These are phyloP conservation scores for Syncerus caffer DNA, from an alignment of 2,797 vertebrate genomes.

Conservation along the genomic window DNA sequence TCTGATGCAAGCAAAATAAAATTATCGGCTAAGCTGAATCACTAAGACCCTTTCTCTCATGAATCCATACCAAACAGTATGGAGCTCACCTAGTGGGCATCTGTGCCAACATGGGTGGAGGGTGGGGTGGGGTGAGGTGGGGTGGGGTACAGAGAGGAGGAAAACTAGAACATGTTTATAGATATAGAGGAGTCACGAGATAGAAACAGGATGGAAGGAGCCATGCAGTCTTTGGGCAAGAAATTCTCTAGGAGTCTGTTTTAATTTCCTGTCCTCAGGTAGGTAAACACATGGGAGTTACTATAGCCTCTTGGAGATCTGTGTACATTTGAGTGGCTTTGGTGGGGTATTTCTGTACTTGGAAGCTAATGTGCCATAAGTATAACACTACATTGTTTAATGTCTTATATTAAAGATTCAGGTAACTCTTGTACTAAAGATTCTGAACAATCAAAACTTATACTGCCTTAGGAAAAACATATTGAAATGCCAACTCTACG, in stretches of 20 bases:
- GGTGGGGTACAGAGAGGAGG: not conserved
- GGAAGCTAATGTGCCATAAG: not conserved
- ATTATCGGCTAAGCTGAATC: not conserved
- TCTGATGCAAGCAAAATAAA: not conserved
- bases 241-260: not conserved
- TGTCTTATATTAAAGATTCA: not conserved
- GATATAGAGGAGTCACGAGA: not conserved
- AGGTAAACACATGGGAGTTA: not conserved
- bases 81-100: accelerated
- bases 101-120: not conserved
- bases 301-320: not conserved
- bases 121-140: accelerated
- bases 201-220: not conserved
- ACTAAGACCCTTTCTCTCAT: not conserved
- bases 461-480: not conserved
- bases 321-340: not conserved
- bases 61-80: not conserved
- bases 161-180: not conserved
- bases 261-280: not conserved
- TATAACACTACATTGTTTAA: not conserved
- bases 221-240: not conserved
- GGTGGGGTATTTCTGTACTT: not conserved
- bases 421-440: not conserved
- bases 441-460: not conserved
- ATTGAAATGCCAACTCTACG: not conserved